These are phyloP conservation scores for Ciconia boyciana DNA, from an alignment of 2,113 vertebrate species.

Conservation along the genomic window DNA sequence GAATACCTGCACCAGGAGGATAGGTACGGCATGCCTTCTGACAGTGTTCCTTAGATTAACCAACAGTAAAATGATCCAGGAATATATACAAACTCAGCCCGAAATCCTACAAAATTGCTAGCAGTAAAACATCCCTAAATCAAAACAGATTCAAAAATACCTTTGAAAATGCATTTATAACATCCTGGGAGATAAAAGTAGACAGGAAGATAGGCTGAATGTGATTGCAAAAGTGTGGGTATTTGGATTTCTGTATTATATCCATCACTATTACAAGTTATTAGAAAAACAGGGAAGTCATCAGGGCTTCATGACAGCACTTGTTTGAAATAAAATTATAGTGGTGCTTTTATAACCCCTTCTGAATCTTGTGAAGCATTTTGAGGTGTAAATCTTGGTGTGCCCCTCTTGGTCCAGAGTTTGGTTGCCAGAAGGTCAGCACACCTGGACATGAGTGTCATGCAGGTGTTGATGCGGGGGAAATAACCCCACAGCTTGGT, in stretches of 20 bases:
- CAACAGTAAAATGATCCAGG: background rate
- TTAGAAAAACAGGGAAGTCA: background rate
- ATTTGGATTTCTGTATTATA: background rate
- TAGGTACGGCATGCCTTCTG: background rate
- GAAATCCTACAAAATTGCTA: background rate
- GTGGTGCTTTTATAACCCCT: background rate
- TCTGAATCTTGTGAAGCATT: background rate
- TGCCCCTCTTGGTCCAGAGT: background rate
- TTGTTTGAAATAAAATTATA: background rate
- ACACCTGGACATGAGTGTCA: background rate
- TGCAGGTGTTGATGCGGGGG: background rate
- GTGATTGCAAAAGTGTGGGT: accelerated
- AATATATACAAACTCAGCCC: background rate
- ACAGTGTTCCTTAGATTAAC: background rate
- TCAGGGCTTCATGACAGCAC: background rate
- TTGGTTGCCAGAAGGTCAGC: background rate
- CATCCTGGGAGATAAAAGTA: background rate
- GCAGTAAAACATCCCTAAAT: background rate
- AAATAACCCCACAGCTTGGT: background rate
- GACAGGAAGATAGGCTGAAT: background rate
- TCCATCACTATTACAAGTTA: background rate
- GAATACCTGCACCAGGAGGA: background rate
- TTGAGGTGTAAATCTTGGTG: background rate
- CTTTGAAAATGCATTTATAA: background rate
- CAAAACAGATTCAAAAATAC: background rate